These are phyloP conservation scores for Edolisoma coerulescens DNA, from an alignment of 2,113 vertebrate species.

Conservation along the genomic window DNA sequence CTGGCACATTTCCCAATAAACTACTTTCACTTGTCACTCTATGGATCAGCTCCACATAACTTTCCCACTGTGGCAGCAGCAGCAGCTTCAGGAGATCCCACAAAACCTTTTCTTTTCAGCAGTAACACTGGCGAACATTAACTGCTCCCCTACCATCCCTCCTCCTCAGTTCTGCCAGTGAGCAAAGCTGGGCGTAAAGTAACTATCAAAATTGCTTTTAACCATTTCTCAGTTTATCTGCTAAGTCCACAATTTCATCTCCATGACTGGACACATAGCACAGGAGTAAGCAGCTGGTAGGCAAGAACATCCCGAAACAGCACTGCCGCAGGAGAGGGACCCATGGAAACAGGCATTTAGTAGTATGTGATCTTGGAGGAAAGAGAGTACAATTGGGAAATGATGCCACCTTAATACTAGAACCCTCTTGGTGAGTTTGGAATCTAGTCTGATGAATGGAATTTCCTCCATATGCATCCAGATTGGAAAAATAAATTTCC, in stretches of 20 bases:
- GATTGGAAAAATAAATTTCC: neutral
- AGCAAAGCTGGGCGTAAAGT: neutral
- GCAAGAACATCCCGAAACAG: rapidly evolving
- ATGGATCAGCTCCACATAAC: neutral
- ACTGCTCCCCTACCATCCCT: neutral
- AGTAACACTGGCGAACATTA: neutral
- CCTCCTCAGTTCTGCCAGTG: neutral
- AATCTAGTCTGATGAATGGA: neutral
- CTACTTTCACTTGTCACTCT: neutral
- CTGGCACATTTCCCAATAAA: neutral
- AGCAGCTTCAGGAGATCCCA: neutral
- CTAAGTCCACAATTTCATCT: neutral
- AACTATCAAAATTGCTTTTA: neutral
- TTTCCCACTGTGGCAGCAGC: neutral
- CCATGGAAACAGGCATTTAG: neutral
- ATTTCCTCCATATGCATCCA: neutral
- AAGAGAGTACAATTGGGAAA: neutral
- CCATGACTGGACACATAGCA: neutral
- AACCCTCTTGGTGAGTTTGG: neutral
- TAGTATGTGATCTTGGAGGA: neutral
- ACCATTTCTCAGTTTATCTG: neutral
- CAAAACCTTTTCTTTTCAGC: neutral
- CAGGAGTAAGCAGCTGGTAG: neutral
- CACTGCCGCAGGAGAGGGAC: neutral
- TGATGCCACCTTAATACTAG: neutral